Base-by-base conservation (phyloP, 2,888 invertebrate species). In the Nasonia oneida region DNA sequence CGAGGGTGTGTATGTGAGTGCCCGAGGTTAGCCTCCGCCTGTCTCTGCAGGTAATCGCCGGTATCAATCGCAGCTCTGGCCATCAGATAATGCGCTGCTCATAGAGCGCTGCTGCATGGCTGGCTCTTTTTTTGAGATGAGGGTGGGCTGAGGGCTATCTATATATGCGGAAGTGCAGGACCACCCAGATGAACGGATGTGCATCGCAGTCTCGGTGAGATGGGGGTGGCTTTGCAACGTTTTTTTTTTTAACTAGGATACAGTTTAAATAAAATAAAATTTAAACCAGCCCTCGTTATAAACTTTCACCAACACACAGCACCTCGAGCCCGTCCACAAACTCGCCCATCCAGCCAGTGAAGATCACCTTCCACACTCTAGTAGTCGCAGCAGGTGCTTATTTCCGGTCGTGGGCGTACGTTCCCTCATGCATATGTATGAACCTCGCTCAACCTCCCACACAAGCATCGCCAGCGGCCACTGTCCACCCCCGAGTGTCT, bases 51-150 rank as follows among this genome's bases (percentile, higher is more conserved):
- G 88, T 88, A 91, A 91, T 91, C 91, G 87, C 4, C 87, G 90
- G 91, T 92, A 91, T 92, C 92, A 91, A 92, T 92, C 93, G 89
- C 50, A 18, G n/a, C 89, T 90, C 90, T 88, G 89, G 42, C 88
- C 92, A 92, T 92, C 92, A 92, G 92, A 93, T 93, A 92, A 91
- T 90, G 91, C 91, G 90, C 88, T 90, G 90, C 90, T 92, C 90
- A 90, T 89, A 57, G 77, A 70, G 47, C 29, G 37, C 73, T 73
- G 39, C 14, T 18, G 42, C 6, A n/a, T 42, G 42, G 67, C 73
- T 71, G 18, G 14, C 23, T 50, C 39, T 80, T 73, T 50, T 57
- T 75, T 29, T 29, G 33, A 67, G 3, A 14, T 12, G 67, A 67
- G 67, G 33, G 33, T 67, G 67, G 67, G 1, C 33, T 61, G n/a